These are phyloP conservation scores for Tragelaphus eurycerus DNA, from an alignment of 2,797 vertebrate species.

Conservation along the genomic window DNA sequence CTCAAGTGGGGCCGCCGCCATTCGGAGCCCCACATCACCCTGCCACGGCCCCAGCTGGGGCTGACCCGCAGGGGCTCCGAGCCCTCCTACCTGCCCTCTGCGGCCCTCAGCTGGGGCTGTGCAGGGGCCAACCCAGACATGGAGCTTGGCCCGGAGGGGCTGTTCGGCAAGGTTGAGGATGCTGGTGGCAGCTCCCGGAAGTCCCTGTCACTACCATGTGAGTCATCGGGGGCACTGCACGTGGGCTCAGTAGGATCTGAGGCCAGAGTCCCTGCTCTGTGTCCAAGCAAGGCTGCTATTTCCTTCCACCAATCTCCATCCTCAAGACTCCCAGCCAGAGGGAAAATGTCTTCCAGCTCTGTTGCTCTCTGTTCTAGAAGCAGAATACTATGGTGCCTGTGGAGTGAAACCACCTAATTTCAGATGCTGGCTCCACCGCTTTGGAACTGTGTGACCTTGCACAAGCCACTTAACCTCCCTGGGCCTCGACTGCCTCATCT, in stretches of 20 bases:
- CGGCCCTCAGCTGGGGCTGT: neutral
- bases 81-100: conserved; percentile 68
- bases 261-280: neutral
- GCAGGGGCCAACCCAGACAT: conserved; percentile 1
- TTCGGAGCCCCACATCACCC: conserved; percentile 73
- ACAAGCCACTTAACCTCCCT: conserved; percentile 26
- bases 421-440: neutral
- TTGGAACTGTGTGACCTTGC: neutral
- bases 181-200: neutral
- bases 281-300: neutral
- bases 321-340: neutral
- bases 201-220: neutral
- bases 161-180: conserved; percentile 6
- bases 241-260: neutral
- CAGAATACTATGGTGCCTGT: neutral
- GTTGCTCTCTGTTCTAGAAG: neutral
- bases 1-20: conserved; percentile 44
- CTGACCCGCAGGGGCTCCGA: conserved; percentile 77
- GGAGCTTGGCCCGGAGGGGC: neutral
- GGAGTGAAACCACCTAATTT: neutral
- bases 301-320: neutral
- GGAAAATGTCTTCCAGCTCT: neutral
- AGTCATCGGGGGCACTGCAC: neutral
- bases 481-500: neutral
- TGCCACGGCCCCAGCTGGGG: neutral